Evolutionary conservation across 1,140 invertebrate species (phyloP).

Genomic region (Ganaspis sp.): DNA sequence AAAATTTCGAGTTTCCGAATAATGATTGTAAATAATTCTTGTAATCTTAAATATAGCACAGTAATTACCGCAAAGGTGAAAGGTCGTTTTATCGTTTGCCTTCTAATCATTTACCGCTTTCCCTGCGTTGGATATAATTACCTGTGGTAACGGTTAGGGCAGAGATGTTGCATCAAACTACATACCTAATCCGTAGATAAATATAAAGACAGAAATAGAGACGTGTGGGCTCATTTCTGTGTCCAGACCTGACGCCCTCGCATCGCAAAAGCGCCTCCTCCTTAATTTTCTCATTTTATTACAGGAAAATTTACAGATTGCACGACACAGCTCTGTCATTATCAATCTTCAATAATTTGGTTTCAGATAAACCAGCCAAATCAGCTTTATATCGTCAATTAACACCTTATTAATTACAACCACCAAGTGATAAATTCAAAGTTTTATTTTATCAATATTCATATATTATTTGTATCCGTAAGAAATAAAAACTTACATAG

Average conservation of each 20-base stretch:
- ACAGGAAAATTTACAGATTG: not conserved
- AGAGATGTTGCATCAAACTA: conserved; percentile 21
- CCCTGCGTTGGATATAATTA: conserved; percentile 29
- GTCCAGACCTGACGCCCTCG: conserved; percentile 35
- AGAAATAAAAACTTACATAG: too few relatives aligned
- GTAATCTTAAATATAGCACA: not conserved
- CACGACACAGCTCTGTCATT: too few relatives aligned
- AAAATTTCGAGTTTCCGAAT: not conserved
- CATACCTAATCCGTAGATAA: conserved; percentile 25
- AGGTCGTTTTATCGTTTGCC: conserved; percentile 28
- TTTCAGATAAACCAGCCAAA: too few relatives aligned
- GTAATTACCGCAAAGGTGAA: conserved; percentile 28
- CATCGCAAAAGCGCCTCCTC: not conserved
- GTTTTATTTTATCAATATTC: too few relatives aligned
- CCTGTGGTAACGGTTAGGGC: conserved; percentile 21
- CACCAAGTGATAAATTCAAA: too few relatives aligned
- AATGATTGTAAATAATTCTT: conserved; percentile 3
- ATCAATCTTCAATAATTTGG: too few relatives aligned
- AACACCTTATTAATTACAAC: too few relatives aligned
- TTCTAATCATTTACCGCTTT: conserved; percentile 31
- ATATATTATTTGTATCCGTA: too few relatives aligned
- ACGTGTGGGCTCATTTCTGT: conserved; percentile 9
- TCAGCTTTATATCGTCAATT: too few relatives aligned
- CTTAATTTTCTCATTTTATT: conserved; percentile 10
- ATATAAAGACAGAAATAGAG: conserved; percentile 27